Conservation (phyloP, 1,140 invertebrate genomes). For the Atta cephalotes region DNA sequence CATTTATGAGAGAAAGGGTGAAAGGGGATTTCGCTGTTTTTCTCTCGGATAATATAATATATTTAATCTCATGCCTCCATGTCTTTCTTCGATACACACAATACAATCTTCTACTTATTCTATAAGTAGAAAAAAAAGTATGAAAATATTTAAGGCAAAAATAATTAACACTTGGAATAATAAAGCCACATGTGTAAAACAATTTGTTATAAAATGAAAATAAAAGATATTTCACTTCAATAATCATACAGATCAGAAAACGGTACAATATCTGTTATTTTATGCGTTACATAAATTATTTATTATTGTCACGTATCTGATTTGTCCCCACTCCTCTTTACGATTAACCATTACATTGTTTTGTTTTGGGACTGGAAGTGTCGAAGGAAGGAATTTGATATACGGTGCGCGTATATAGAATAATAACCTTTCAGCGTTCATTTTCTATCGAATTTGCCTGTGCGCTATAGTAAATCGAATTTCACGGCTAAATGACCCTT, state of each 20-base stretch:
- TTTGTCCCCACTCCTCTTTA: neutral
- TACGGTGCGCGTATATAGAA: slow-evolving; percentile 45
- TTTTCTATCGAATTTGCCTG: slow-evolving; percentile 52
- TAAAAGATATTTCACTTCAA: neutral
- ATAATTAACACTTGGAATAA: neutral
- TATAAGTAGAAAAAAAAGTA: neutral
- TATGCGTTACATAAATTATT: neutral
- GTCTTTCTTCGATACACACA: neutral
- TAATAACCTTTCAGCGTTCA: slow-evolving; percentile 58
- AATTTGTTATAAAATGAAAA: neutral
- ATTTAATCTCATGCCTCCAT: slow-evolving; percentile 31
- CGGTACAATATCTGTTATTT: neutral
- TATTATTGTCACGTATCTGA: slow-evolving; percentile 1
- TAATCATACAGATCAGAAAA: neutral
- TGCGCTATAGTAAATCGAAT: slow-evolving; percentile 56
- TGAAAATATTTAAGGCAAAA: neutral
- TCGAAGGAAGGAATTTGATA: slow-evolving; percentile 52
- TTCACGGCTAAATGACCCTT: slow-evolving; percentile 58
- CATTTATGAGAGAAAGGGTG: slow-evolving; percentile 9
- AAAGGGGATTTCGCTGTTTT: slow-evolving; percentile 36
- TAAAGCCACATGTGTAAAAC: neutral
- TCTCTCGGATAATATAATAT: slow-evolving; percentile 19
- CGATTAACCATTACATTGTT: slow-evolving; percentile 25
- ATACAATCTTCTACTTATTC: neutral
- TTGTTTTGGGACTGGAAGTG: slow-evolving; percentile 33